phyloP scores from a whole-genome alignment of 2,888 invertebrate species.

The Andrena hattorfiana region DNA sequence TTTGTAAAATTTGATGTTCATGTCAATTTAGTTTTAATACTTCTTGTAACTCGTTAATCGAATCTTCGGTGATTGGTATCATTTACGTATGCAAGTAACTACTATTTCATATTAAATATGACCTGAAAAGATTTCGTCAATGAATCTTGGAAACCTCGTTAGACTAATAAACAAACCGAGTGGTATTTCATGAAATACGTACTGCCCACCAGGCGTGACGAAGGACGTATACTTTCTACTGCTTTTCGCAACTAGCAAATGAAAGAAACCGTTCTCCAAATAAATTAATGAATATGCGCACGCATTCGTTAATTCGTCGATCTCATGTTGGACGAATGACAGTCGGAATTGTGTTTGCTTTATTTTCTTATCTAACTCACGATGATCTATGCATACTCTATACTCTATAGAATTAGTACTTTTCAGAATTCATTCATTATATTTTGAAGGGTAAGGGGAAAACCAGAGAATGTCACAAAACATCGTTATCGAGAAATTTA shows the following conservation, averaged over 20 bases:
- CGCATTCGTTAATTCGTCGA: background rate
- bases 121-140: no score
- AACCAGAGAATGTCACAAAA: no score
- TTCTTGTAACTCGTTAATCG: no score
- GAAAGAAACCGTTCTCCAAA: background rate
- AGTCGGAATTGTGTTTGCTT: background rate
- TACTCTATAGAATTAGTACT: no score
- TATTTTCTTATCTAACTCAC: background rate
- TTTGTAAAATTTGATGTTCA: no score
- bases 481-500: no score
- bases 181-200: background rate
- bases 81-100: no score
- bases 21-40: no score
- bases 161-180: background rate
- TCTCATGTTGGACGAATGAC: background rate
- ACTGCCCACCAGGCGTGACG: background rate
- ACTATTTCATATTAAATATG: no score
- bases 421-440: no score
- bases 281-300: background rate
- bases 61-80: no score
- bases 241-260: background rate
- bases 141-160: background rate
- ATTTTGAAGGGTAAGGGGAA: no score
- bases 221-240: background rate
- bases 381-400: background rate